These are phyloP conservation scores for Achlya flavicornis DNA, from an alignment of 2,888 invertebrate species.

Conservation along the genomic window DNA sequence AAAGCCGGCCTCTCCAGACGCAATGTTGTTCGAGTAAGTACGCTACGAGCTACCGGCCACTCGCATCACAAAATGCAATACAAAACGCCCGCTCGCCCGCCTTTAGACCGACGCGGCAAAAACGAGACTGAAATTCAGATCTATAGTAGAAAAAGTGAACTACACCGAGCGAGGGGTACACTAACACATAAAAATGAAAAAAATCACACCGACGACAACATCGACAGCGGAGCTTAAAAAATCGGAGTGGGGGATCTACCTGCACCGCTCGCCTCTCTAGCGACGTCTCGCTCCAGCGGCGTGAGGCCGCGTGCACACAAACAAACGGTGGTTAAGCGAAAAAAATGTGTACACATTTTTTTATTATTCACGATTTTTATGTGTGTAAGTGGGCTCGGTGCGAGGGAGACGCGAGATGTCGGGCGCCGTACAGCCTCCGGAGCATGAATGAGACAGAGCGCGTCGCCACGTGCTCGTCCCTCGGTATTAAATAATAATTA, in stretches of 20 bases:
- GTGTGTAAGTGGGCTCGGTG: constrained; percentile 83
- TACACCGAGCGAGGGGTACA: constrained; percentile 83
- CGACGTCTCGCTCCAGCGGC: constrained; percentile 66
- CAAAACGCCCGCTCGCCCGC: constrained; percentile 78
- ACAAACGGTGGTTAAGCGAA: constrained; percentile 76
- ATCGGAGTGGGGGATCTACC: constrained; percentile 75
- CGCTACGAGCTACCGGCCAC: constrained; percentile 56
- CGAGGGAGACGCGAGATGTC: constrained; percentile 57
- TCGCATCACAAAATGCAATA: constrained; percentile 76
- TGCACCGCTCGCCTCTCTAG: constrained; percentile 52
- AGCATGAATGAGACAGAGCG: constrained; percentile 59
- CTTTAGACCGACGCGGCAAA: constrained; percentile 84
- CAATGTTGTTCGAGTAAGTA: constrained; percentile 44
- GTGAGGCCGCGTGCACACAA: constrained; percentile 79
- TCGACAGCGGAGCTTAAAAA: constrained; percentile 79
- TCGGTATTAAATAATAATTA: constrained; percentile 84
- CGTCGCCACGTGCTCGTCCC: constrained; percentile 83
- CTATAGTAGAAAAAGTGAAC: constrained; percentile 85
- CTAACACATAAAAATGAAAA: constrained; percentile 84
- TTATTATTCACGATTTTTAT: constrained; percentile 84
- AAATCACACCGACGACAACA: constrained; percentile 81
- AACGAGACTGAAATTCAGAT: constrained; percentile 84
- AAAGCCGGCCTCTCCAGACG: constrained; percentile 65
- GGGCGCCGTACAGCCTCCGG: constrained; percentile 39
- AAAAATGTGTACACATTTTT: constrained; percentile 85